A percentile compares a stretch with the other conserved stretches of the same genome.
phyloP scores from a whole-genome alignment of 2,797 vertebrate genomes.

The Danio kyathit region DNA sequence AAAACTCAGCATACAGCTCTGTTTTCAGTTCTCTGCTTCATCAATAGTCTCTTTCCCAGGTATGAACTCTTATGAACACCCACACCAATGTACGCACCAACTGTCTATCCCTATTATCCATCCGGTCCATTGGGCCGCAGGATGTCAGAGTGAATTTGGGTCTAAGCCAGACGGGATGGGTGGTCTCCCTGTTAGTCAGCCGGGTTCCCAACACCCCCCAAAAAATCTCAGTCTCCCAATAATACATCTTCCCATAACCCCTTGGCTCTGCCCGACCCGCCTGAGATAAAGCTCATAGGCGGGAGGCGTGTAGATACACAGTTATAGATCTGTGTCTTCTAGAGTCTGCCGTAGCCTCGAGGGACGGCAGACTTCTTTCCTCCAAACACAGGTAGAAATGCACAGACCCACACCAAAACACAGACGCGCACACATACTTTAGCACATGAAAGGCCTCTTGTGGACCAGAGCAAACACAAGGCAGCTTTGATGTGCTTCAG shows the following conservation, averaged over 20 bases:
- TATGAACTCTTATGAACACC: not conserved
- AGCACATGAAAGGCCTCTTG: conserved; percentile 77
- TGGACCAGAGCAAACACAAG: conserved; percentile 71
- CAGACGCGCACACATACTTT: conserved; percentile 53
- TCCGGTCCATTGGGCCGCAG: conserved; percentile 18
- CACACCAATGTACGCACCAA: not conserved
- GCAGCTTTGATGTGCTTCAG: conserved; percentile 78
- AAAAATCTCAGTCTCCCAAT: not conserved
- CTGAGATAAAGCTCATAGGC: conserved; percentile 42
- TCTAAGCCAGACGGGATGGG: conserved; percentile 51
- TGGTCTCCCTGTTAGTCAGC: conserved; percentile 50
- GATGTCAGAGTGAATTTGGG: conserved; percentile 46
- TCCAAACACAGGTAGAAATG: conserved; percentile 23
- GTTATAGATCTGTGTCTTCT: conserved; percentile 34
- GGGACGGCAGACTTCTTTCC: conserved; percentile 31
- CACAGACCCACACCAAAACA: conserved; percentile 34
- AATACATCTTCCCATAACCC: not conserved
- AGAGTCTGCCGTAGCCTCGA: conserved; percentile 19
- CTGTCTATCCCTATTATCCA: not conserved
- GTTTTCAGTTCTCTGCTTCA: not conserved
- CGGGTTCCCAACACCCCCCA: conserved; percentile 6
- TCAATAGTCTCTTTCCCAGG: not conserved
- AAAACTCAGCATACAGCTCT: not conserved
- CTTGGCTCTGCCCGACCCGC: conserved; percentile 8
- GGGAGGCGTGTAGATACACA: conserved; percentile 48